Evolutionary conservation across 2,888 invertebrate species (phyloP).

Genomic region (Beris chalybata): DNA sequence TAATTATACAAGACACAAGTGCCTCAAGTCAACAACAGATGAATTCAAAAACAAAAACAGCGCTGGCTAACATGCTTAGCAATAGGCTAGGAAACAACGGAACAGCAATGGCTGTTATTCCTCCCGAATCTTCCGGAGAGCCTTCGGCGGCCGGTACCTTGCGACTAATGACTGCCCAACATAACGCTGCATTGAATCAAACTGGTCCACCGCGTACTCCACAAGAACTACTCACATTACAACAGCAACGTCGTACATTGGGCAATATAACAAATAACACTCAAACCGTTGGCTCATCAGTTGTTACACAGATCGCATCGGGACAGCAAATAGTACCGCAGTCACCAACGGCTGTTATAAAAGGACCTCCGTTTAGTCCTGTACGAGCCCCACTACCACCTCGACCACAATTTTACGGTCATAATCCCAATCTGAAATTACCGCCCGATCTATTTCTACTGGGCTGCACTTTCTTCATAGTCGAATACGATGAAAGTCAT

Average conservation of each 20-base stretch:
- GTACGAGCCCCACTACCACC: constrained; percentile 60
- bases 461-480: constrained; percentile 90
- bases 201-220: constrained; percentile 50
- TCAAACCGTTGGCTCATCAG: constrained; percentile 43
- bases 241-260: constrained; percentile 59
- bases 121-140: constrained; percentile 57
- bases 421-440: constrained; percentile 87
- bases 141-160: constrained; percentile 71
- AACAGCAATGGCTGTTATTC: constrained; percentile 44
- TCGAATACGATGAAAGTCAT: constrained; percentile 76
- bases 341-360: constrained; percentile 39
- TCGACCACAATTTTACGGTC: constrained; percentile 84
- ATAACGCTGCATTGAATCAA: constrained; percentile 65
- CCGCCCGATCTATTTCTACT: constrained; percentile 87
- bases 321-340: constrained; percentile 44
- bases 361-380: constrained; percentile 56
- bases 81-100: constrained; percentile 70
- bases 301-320: constrained; percentile 47
- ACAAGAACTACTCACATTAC: constrained; percentile 62
- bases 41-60: constrained; percentile 90
- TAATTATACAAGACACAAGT: constrained; percentile 34
- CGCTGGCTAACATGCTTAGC: constrained; percentile 91
- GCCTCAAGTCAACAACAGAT: constrained; percentile 60
- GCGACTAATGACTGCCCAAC: constrained; percentile 83
- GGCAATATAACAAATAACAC: constrained; percentile 61